phyloP scores from a whole-genome alignment of 2,888 invertebrate species.

The Andrena minutula region DNA sequence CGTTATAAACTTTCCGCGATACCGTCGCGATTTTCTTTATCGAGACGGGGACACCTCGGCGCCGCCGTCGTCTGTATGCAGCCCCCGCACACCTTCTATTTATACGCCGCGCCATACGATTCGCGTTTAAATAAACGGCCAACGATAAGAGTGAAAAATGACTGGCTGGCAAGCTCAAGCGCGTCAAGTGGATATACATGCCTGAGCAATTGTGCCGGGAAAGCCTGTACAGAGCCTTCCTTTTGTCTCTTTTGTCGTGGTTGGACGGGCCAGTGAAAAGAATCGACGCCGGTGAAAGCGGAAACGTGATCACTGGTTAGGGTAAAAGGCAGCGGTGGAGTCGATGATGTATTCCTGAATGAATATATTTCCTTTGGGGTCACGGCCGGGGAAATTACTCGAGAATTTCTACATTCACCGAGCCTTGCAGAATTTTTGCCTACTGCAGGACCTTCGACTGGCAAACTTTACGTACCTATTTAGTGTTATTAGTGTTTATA shows the following conservation, averaged over 20 bases:
- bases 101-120: conserved; percentile 50
- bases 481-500: too few species aligned
- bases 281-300: conserved; percentile 52
- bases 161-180: conserved; percentile 59
- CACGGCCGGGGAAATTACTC: too few species aligned
- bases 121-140: conserved; percentile 70
- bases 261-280: conserved; percentile 35
- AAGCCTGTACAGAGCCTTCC: conserved; percentile 48
- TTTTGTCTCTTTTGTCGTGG: conserved; percentile 62
- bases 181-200: conserved; percentile 59
- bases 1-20: conserved; percentile 69
- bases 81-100: conserved; percentile 1
- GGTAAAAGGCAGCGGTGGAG: neutral
- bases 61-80: conserved; percentile 14
- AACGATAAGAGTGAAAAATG: conserved; percentile 74
- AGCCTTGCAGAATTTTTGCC: too few species aligned
- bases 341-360: too few species aligned
- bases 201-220: conserved; percentile 41
- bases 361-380: too few species aligned
- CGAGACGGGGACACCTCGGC: conserved; percentile 47
- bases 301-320: conserved; percentile 58
- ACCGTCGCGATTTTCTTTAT: conserved; percentile 73
- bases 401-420: too few species aligned
- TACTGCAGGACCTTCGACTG: too few species aligned
- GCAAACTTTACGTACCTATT: too few species aligned